Evolutionary conservation across 2,113 vertebrate species (phyloP).

Genomic region (Cavia porcellus): DNA sequence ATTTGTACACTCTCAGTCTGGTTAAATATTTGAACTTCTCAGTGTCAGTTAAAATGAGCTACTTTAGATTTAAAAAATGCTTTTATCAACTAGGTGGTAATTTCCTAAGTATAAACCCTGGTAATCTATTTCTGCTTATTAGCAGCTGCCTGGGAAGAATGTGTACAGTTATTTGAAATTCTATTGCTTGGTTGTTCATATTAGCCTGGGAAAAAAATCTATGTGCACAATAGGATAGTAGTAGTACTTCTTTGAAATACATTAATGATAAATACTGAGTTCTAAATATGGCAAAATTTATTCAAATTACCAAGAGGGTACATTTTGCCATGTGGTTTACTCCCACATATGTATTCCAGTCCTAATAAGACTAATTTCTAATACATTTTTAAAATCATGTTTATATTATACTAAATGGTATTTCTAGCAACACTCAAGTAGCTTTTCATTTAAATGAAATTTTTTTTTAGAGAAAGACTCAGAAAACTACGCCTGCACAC

Average conservation of each 20-base stretch:
- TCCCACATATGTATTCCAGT: not conserved
- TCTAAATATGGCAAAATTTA: not conserved
- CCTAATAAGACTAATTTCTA: not conserved
- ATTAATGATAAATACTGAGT: constrained; percentile 31
- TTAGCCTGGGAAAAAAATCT: not conserved
- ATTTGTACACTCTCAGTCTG: not conserved
- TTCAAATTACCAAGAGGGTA: not conserved
- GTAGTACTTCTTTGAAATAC: constrained; percentile 25
- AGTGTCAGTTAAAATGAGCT: not conserved
- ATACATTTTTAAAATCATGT: not conserved
- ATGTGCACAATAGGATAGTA: not conserved
- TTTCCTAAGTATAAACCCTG: not conserved
- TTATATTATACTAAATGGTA: not conserved
- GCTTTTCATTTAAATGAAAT: not conserved
- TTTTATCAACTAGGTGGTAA: not conserved
- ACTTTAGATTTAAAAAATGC: not conserved
- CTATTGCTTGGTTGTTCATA: not conserved
- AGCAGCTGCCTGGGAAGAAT: not conserved
- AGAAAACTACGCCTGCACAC: not conserved
- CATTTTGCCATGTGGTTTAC: not conserved
- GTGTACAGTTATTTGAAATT: not conserved
- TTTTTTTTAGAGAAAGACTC: not conserved
- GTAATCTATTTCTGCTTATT: not conserved
- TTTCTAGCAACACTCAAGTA: not conserved
- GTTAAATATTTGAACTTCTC: not conserved